A percentile compares a stretch with the other conserved stretches of the same genome.
These are phyloP conservation scores for Paralvinella palmiformis DNA, from an alignment of 1,140 invertebrate genomes.

Conservation along the genomic window DNA sequence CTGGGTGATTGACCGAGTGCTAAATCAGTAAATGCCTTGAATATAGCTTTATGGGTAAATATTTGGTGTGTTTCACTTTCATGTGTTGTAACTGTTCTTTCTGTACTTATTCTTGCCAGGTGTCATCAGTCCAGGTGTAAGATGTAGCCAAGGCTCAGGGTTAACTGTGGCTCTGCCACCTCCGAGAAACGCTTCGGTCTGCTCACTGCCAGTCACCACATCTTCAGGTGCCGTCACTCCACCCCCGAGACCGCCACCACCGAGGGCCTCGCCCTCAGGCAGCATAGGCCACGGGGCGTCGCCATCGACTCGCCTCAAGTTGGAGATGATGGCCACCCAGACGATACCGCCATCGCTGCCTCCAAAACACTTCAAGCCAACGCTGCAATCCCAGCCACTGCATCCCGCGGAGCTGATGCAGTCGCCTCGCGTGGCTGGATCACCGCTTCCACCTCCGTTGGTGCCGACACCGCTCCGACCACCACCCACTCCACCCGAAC, in stretches of 20 bases:
- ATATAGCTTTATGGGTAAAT: no score
- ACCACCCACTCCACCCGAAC: constrained; percentile 19
- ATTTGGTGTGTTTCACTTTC: no score
- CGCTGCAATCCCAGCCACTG: constrained; percentile 12
- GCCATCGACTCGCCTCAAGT: not conserved
- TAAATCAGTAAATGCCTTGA: no score
- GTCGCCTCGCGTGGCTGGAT: not conserved
- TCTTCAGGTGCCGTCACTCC: not conserved
- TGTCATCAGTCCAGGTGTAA: no score
- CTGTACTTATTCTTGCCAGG: no score
- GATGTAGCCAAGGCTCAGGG: no score
- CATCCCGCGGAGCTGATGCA: constrained; percentile 16
- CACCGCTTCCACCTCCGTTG: constrained; percentile 20
- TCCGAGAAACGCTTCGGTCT: not conserved
- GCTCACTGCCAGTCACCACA: not conserved
- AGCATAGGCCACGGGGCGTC: not conserved
- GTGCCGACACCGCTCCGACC: constrained; percentile 19
- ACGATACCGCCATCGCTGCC: constrained; percentile 25
- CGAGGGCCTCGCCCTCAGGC: not conserved
- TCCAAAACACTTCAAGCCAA: constrained; percentile 11
- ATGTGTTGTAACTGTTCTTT: no score
- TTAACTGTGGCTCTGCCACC: not conserved
- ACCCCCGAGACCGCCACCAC: constrained; percentile 17
- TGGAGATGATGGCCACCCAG: constrained; percentile 27
- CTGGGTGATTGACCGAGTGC: no score